These are phyloP conservation scores for Thripadectes ignobilis DNA, from an alignment of 2,797 vertebrate species.

Conservation along the genomic window DNA sequence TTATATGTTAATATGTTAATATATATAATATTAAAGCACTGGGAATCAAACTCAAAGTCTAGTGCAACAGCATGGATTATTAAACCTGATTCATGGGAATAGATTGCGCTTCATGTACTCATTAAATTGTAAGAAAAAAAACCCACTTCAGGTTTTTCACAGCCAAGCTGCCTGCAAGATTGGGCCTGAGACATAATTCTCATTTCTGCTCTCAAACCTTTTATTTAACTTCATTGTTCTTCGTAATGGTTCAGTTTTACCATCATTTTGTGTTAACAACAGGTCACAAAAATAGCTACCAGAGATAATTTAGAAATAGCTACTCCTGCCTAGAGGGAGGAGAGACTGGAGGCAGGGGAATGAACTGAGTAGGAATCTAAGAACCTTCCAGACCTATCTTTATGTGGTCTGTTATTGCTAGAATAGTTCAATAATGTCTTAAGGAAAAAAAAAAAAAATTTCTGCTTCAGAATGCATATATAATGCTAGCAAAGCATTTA, in stretches of 20 bases:
- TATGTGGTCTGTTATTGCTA: not conserved
- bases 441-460: not conserved
- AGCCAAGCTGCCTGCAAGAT: not conserved
- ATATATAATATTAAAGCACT: not conserved
- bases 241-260: not conserved
- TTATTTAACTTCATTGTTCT: not conserved
- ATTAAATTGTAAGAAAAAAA: not conserved
- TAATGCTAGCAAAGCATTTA: not conserved
- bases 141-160: not conserved
- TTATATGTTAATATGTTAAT: not conserved
- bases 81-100: not conserved
- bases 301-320: not conserved
- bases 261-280: not conserved
- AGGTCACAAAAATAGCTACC: not conserved
- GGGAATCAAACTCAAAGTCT: not conserved
- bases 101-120: not conserved
- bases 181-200: not conserved
- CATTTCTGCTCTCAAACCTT: not conserved
- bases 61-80: not conserved
- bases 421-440: not conserved
- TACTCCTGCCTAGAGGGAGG: not conserved
- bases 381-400: not conserved
- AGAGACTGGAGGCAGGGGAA: not conserved
- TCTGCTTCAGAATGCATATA: not conserved
- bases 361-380: not conserved